phyloP scores from a whole-genome alignment of 2,888 invertebrate genomes.

The Melipona bicolor region DNA sequence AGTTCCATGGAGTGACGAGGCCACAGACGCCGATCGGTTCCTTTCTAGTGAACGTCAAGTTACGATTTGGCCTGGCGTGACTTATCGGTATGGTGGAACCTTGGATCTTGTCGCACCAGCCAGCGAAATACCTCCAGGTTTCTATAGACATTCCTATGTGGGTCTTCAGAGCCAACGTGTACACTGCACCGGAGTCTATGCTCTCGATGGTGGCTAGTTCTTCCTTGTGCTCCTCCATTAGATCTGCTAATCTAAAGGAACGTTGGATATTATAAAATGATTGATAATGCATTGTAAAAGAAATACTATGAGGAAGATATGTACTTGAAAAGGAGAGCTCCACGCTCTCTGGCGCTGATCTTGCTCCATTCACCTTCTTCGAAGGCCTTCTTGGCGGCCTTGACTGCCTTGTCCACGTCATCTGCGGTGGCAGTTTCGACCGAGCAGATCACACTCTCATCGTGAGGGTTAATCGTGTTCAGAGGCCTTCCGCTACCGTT shows the following conservation, averaged over 20 bases:
- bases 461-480: slow-evolving; percentile 91
- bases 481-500: slow-evolving; percentile 89
- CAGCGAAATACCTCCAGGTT: slow-evolving; percentile 98
- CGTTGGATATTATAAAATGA: background rate
- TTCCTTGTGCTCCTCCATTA: slow-evolving; percentile 97
- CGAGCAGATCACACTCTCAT: slow-evolving; percentile 92
- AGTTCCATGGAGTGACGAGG: slow-evolving; percentile 98
- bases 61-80: slow-evolving; percentile 95
- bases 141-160: slow-evolving; percentile 99
- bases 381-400: slow-evolving; percentile 94
- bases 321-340: slow-evolving; percentile 91
- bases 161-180: slow-evolving; percentile 97
- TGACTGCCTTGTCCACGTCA: slow-evolving; percentile 95
- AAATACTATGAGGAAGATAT: background rate
- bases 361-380: slow-evolving; percentile 96
- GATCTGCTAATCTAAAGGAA: slow-evolving; percentile 91
- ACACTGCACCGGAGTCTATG: slow-evolving; percentile 98
- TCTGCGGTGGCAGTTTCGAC: slow-evolving; percentile 89
- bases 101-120: slow-evolving; percentile 98
- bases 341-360: slow-evolving; percentile 96
- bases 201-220: slow-evolving; percentile 97
- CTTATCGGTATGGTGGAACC: slow-evolving; percentile 96
- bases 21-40: slow-evolving; percentile 98
- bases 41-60: slow-evolving; percentile 93
- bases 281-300: background rate